Percentiles rank a stretch among this genome's conserved stretches.
These are phyloP conservation scores for Ethmia dodecea DNA, from an alignment of 2,888 invertebrate genomes.

Conservation along the genomic window DNA sequence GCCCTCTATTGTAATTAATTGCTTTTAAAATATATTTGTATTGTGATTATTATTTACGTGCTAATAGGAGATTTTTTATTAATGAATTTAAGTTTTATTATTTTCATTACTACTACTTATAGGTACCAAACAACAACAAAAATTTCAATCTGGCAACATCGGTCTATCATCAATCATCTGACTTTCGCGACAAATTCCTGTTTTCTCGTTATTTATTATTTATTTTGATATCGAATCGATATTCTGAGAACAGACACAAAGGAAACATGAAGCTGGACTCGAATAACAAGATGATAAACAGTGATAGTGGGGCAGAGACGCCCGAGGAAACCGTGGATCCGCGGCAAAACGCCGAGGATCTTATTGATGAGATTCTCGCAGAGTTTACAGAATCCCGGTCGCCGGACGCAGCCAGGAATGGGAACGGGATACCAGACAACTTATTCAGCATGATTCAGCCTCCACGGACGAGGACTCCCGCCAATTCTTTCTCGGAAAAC, in stretches of 20 bases:
- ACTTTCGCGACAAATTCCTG: slow-evolving; percentile 27
- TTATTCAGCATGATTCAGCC: slow-evolving; percentile 64
- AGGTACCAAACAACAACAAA: too few relatives aligned
- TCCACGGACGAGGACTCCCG: slow-evolving; percentile 63
- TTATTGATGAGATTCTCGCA: slow-evolving; percentile 69
- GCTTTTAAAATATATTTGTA: slow-evolving; percentile 9
- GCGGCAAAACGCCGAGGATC: slow-evolving; percentile 67
- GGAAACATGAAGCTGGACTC: slow-evolving; percentile 69
- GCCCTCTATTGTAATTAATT: too few relatives aligned
- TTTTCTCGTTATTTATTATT: slow-evolving; percentile 42
- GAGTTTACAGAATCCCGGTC: slow-evolving; percentile 65
- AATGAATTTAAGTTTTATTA: too few relatives aligned
- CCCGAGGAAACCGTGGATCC: slow-evolving; percentile 65
- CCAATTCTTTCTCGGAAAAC: slow-evolving; percentile 65
- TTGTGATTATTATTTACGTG: too few relatives aligned
- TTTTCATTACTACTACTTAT: too few relatives aligned
- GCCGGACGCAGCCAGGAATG: slow-evolving; percentile 46
- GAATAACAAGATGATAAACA: slow-evolving; percentile 69
- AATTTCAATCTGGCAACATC: too few relatives aligned
- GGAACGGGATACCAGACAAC: slow-evolving; percentile 55
- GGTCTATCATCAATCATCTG: slow-evolving; percentile 72
- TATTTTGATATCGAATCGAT: slow-evolving; percentile 55
- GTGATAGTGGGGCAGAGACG: slow-evolving; percentile 56
- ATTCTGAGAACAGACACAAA: slow-evolving; percentile 21
- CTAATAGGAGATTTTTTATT: too few relatives aligned